phyloP scores from a whole-genome alignment of 1,140 invertebrate species.

The Ooceraea biroi region DNA sequence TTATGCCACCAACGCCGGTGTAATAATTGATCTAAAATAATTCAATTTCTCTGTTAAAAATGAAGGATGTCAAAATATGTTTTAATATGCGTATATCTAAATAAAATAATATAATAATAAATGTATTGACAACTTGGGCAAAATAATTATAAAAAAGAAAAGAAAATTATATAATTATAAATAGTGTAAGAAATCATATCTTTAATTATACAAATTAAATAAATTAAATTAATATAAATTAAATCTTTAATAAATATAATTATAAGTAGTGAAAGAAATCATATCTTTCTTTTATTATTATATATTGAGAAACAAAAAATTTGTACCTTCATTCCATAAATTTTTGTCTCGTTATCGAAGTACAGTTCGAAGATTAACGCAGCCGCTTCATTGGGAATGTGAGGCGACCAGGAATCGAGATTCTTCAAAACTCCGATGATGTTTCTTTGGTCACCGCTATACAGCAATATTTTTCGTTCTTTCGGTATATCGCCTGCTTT shows the following conservation, averaged over 20 bases:
- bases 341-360: constrained; percentile 68
- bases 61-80: neutral
- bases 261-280: neutral
- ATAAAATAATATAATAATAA: neutral
- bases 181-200: no score
- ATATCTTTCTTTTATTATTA: neutral
- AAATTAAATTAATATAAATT: constrained; percentile 6
- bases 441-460: constrained; percentile 80
- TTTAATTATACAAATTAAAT: no score
- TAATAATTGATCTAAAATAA: constrained; percentile 76
- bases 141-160: neutral
- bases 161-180: no score
- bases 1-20: constrained; percentile 50
- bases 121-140: neutral
- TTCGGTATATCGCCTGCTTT: constrained; percentile 14
- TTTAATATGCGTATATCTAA: no score
- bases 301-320: constrained; percentile 9
- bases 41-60: constrained; percentile 8
- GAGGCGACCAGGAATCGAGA: constrained; percentile 73
- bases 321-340: constrained; percentile 77
- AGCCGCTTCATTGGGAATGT: constrained; percentile 70
- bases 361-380: constrained; percentile 81
- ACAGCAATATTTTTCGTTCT: constrained; percentile 75
- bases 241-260: no score
- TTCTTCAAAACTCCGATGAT: constrained; percentile 77